Conservation (phyloP, 2,888 invertebrate genomes). For the Urechis unicinctus region DNA sequence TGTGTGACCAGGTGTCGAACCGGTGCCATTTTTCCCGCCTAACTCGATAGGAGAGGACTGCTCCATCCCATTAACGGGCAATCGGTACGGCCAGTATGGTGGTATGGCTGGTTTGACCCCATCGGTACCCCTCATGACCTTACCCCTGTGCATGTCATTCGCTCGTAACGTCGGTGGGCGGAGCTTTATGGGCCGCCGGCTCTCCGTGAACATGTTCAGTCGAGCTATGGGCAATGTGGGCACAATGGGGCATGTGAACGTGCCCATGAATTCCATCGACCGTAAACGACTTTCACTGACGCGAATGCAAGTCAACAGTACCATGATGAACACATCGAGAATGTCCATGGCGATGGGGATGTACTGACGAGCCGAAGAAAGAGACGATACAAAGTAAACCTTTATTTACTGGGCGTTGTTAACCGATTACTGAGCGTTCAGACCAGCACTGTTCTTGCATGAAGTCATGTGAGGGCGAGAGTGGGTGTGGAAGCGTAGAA, state of each 20-base stretch:
- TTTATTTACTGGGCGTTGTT: too few species aligned
- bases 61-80: background rate
- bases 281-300: too few species aligned
- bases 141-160: constrained; percentile 22
- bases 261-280: too few species aligned
- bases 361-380: too few species aligned
- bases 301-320: too few species aligned
- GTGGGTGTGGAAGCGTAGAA: too few species aligned
- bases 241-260: background rate
- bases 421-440: too few species aligned
- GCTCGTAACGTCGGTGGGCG: constrained; percentile 8
- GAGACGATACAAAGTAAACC: too few species aligned
- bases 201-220: constrained; percentile 9
- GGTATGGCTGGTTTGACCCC: constrained; percentile 7
- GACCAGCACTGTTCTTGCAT: too few species aligned
- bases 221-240: constrained; percentile 1
- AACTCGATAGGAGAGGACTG: constrained; percentile 10
- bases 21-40: constrained; percentile 18
- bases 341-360: too few species aligned
- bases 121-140: constrained; percentile 19
- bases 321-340: too few species aligned
- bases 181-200: constrained; percentile 2
- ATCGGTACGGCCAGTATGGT: constrained; percentile 10
- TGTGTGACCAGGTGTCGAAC: constrained; percentile 18
- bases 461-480: too few species aligned